These are phyloP conservation scores for Poecilus cupreus DNA, from an alignment of 2,888 invertebrate genomes.

Conservation along the genomic window DNA sequence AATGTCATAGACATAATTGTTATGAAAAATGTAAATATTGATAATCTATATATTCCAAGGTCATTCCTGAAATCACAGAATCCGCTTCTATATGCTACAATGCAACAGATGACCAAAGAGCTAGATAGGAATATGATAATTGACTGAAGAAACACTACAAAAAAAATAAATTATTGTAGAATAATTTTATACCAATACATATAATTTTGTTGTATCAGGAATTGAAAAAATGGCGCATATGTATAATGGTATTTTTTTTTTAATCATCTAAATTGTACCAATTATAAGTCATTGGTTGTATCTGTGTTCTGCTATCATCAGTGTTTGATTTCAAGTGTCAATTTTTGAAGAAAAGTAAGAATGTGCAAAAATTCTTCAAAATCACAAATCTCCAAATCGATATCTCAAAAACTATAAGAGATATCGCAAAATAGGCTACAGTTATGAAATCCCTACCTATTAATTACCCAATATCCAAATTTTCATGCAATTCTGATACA, in stretches of 20 bases:
- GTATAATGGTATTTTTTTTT: not conserved
- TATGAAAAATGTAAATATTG: not conserved
- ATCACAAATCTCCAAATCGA: too few relatives aligned
- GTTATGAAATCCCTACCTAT: too few relatives aligned
- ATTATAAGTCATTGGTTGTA: too few relatives aligned
- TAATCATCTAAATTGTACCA: too few relatives aligned
- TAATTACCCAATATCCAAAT: too few relatives aligned
- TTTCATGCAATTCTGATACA: not conserved
- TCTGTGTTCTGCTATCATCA: too few relatives aligned
- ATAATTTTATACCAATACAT: not conserved
- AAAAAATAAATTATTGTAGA: not conserved
- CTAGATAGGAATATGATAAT: not conserved
- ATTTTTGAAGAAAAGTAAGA: too few relatives aligned
- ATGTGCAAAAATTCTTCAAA: too few relatives aligned
- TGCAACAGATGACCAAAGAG: not conserved
- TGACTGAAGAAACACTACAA: not conserved
- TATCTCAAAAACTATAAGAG: too few relatives aligned
- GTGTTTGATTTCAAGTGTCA: too few relatives aligned
- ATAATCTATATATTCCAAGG: not conserved
- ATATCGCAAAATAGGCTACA: too few relatives aligned
- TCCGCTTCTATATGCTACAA: not conserved
- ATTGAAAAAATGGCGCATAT: not conserved
- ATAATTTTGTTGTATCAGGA: too few relatives aligned
- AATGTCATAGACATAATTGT: not conserved
- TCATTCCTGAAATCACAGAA: constrained; percentile 16